A percentile compares a stretch with the other conserved stretches of the same genome.
phyloP scores from a whole-genome alignment of 1,140 invertebrate species.

The Ylistrum balloti region DNA sequence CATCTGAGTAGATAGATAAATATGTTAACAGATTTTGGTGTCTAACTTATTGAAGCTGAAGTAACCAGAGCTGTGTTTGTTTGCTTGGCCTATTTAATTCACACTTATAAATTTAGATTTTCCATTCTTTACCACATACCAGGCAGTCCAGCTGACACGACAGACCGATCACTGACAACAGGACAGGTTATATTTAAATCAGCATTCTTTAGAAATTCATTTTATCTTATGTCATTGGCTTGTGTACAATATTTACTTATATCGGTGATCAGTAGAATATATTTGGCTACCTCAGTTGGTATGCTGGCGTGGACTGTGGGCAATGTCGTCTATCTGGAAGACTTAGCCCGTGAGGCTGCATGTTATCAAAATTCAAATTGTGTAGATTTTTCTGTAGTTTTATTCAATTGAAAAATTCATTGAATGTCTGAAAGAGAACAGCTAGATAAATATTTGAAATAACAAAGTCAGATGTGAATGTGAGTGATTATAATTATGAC shows the following conservation, averaged over 20 bases:
- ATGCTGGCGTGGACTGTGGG: neutral
- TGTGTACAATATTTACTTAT: neutral
- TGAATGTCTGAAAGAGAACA: neutral
- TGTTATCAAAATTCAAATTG: neutral
- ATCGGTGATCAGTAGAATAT: neutral
- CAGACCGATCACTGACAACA: neutral
- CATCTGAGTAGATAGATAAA: no score
- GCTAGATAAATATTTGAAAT: constrained; percentile 27
- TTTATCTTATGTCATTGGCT: neutral
- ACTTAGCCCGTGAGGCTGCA: neutral
- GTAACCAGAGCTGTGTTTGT: neutral
- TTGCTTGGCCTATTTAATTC: neutral
- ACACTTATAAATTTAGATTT: neutral
- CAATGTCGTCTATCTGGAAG: neutral
- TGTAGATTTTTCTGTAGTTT: neutral
- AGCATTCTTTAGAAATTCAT: constrained; percentile 7
- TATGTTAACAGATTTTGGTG: neutral
- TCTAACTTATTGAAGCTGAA: neutral
- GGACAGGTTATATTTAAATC: neutral
- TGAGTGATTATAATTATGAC: neutral
- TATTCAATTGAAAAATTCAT: neutral
- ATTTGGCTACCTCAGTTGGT: neutral
- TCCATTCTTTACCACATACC: neutral
- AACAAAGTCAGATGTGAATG: neutral
- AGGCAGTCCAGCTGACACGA: neutral